Base-by-base conservation (phyloP, 1,140 invertebrate species). In the Halictus rubicundus region DNA sequence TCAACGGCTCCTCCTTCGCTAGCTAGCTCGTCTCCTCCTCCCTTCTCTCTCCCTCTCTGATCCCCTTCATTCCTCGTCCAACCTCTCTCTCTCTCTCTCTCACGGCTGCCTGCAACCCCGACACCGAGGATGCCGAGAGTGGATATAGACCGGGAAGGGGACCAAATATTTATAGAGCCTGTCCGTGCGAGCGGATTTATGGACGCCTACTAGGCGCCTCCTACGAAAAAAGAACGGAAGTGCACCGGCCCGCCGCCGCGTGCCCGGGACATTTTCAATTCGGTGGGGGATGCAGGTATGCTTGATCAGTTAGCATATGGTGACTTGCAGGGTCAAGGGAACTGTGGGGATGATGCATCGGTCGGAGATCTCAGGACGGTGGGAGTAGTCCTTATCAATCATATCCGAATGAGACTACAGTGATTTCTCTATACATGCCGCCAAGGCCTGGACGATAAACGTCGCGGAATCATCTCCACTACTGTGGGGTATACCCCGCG, bases 81-180 rank as follows among this genome's bases (percentile, higher is more conserved):
- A 5, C 2, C 32, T 5, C 32, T 32, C 32, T 32, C 32, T 4
- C 32, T 32, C 32, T 4, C n/a, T n/a, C n/a, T n/a, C n/a, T n/a
- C n/a, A n/a, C 37, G 46, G 42, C 59, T 75, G 42, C 59, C 72
- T 80, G 23, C 37, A 59, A 76, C 57, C 72, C 78, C 52, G 69
- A 54, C 76, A 71, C 32, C 81, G 61, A 23, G 52, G 77, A 79
- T 71, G 64, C 65, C 21, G 61, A 37, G 46, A 80, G 49, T 74
- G 59, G n/a, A 81, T 57, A 49, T 21, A 54, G 70, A 46, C 27
- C 65, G 46, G 25, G 39, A 54, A 65, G 60, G 60, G 68, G 19
- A 61, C 69, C 66, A 85, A 85, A 85, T 85, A 85, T 85, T 85
- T 85, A 85, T 85, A 85, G 83, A 85, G 69, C 77, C 74, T 68